These are phyloP conservation scores for Acronicta aceris DNA, from an alignment of 2,888 invertebrate species.

Conservation along the genomic window DNA sequence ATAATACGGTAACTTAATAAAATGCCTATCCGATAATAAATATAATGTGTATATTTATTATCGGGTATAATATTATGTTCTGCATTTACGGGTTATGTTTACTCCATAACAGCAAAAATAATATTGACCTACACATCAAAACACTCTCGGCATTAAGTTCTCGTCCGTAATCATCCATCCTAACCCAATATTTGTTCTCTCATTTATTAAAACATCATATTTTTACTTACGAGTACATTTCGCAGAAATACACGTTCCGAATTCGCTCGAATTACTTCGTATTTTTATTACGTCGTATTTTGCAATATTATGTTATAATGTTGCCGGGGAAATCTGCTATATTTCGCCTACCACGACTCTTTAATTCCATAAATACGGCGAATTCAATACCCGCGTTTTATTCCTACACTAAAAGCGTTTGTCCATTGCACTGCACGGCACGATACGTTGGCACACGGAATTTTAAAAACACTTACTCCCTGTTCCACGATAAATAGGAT, in stretches of 20 bases:
- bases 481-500: too few species aligned
- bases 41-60: too few species aligned
- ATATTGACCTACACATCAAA: too few species aligned
- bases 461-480: neutral
- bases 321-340: neutral
- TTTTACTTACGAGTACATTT: neutral
- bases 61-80: too few species aligned
- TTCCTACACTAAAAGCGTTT: neutral
- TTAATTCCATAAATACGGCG: neutral
- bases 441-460: neutral
- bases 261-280: neutral
- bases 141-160: neutral
- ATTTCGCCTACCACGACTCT: neutral
- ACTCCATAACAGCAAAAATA: neutral
- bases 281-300: conserved; percentile 1
- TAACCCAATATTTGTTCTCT: neutral
- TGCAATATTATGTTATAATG: neutral
- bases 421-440: neutral
- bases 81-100: neutral
- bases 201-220: neutral
- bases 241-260: neutral
- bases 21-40: too few species aligned
- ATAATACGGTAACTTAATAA: too few species aligned
- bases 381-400: conserved; percentile 1
- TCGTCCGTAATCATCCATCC: neutral